Evolutionary conservation across 2,113 vertebrate species (phyloP).

Genomic region (Entomyzon cyanotis): DNA sequence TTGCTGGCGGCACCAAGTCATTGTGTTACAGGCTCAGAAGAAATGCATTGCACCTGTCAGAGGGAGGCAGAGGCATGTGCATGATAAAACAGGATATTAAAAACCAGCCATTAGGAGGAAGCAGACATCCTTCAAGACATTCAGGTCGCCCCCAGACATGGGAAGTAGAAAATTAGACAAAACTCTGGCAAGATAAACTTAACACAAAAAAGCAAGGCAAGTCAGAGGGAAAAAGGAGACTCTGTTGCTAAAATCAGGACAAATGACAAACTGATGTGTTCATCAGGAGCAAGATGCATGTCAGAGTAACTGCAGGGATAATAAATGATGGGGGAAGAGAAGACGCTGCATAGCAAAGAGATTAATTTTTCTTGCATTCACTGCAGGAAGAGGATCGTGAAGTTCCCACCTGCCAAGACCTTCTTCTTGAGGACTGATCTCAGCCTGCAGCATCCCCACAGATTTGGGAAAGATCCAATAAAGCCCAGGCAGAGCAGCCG

Average conservation of each 20-base stretch:
- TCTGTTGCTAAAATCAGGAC: not conserved
- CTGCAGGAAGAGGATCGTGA: not conserved
- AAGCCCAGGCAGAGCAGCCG: rapidly evolving
- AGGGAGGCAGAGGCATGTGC: not conserved
- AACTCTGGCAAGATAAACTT: constrained; percentile 37
- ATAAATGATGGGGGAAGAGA: not conserved
- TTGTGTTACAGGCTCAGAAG: not conserved
- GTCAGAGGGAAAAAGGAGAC: not conserved
- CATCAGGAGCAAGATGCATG: not conserved
- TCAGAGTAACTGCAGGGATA: not conserved
- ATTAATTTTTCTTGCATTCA: constrained; percentile 1
- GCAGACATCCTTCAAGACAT: constrained; percentile 1
- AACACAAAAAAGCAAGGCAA: not conserved
- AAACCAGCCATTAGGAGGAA: constrained; percentile 17
- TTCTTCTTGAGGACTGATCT: not conserved
- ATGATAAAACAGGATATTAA: constrained; percentile 53
- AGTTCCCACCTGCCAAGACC: not conserved
- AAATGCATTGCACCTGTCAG: constrained; percentile 24
- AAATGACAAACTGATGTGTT: constrained; percentile 17
- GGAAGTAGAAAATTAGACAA: constrained; percentile 17
- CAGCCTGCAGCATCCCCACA: not conserved
- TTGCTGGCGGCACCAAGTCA: not conserved
- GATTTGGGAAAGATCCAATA: not conserved
- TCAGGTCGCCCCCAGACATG: not conserved
- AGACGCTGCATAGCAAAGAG: not conserved